Base-by-base conservation (phyloP, 1,140 invertebrate species). In the Heliothis virescens region DNA sequence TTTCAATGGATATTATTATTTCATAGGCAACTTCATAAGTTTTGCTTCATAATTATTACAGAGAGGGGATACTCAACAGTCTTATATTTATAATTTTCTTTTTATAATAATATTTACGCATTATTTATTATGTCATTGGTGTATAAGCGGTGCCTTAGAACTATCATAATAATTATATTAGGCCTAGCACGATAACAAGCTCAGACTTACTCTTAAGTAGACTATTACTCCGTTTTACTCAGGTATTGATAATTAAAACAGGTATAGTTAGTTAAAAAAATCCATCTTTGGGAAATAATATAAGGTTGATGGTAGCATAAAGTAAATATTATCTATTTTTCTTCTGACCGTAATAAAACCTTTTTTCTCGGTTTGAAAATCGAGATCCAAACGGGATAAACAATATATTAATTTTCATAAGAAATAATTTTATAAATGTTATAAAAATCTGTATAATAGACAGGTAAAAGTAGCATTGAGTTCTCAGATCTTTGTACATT, bases 91-190 rank as follows among this genome's bases (percentile, higher is more conserved):
- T 48, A 16, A 57, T 57, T 57, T 18, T 47, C 2, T 26, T 65
- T 41, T 65, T 16, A 65, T 48, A 16, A 57, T 57, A 21, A 55
- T 47, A 16, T 65, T 65, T 65, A 47, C n/a, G n/a, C n/a, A 47
- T 48, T 11, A n/a, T 11, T 11, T 57, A 59, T 47, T 18, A 65
- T 18, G 41, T 65, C 34, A 65, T 65, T 48, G 62, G 18, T 69
- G 47, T 67, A 41, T 26, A 52, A 69, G 48, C 65, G 3, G 65
- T 50, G 47, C 12, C 48, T 65, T 69, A 69, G 11, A 26, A 9
- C 48, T 69, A 69, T 15, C n/a, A 52, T 69, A 52, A n/a, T 52
- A 50, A 41, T 62, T 26, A 67, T 16, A 69, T n/a, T 69, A 67
- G 63, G 63, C 63, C 63, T 69, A 50, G 62, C 18, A 50, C 48